These are phyloP conservation scores for Sphaerodactylus townsendi DNA, from an alignment of 2,113 vertebrate species.

Conservation along the genomic window DNA sequence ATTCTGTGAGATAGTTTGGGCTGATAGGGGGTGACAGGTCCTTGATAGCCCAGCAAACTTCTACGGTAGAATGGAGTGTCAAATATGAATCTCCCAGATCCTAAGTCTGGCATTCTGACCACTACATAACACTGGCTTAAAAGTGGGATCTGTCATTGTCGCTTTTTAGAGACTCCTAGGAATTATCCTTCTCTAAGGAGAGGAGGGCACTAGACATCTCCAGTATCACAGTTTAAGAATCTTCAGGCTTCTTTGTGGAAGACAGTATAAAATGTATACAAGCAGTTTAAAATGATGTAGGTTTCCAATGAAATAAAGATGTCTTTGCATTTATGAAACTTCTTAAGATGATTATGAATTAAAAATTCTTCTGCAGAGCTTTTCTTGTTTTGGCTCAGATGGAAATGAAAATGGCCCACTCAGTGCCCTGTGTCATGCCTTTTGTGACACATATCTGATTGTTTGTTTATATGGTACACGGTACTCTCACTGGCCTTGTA, in stretches of 20 bases:
- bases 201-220: too few species aligned
- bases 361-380: neutral
- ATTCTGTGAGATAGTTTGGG: too few species aligned
- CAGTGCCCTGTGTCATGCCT: neutral
- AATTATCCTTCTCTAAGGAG: neutral
- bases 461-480: constrained; percentile 22
- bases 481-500: neutral
- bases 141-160: too few species aligned
- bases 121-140: too few species aligned
- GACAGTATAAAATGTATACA: neutral
- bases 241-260: neutral
- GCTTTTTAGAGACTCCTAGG: neutral
- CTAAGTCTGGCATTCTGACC: too few species aligned
- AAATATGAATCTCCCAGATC: too few species aligned
- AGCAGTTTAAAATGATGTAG: neutral
- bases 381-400: neutral
- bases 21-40: too few species aligned
- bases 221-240: neutral
- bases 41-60: too few species aligned
- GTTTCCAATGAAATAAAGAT: neutral
- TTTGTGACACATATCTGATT: neutral
- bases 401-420: neutral
- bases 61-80: too few species aligned
- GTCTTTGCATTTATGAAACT: neutral
- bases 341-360: neutral